Conservation (phyloP, 1,140 invertebrate species). For the Vanessa tameamea region DNA sequence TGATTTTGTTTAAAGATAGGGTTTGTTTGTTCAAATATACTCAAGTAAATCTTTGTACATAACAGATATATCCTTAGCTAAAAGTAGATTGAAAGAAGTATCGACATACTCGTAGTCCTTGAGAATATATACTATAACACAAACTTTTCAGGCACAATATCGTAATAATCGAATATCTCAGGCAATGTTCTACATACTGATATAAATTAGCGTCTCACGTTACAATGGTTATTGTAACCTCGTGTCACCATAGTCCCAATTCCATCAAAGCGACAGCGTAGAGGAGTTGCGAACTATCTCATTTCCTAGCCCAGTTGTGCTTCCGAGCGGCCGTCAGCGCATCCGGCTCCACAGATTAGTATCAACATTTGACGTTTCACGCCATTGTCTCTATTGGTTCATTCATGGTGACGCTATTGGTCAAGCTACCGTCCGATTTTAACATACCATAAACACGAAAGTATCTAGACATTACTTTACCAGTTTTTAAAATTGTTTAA, state of each 20-base stretch:
- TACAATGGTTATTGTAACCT: slow-evolving; percentile 35
- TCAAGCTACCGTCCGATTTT: not conserved
- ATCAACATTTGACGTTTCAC: slow-evolving; percentile 70
- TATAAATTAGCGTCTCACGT: not conserved
- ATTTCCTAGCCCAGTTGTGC: slow-evolving; percentile 78
- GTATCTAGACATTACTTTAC: not conserved
- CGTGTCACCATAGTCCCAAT: slow-evolving; percentile 53
- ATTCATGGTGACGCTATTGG: slow-evolving; percentile 47
- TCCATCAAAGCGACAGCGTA: slow-evolving; percentile 61
- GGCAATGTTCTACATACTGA: not conserved
- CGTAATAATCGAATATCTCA: not conserved
- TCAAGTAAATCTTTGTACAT: not conserved
- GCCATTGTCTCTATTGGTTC: slow-evolving; percentile 67
- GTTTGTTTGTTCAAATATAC: slow-evolving; percentile 30
- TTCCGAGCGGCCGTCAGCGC: slow-evolving; percentile 74
- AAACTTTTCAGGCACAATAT: too few relatives aligned
- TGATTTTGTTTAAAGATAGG: slow-evolving; percentile 28
- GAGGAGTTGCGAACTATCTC: slow-evolving; percentile 73
- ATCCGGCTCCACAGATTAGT: slow-evolving; percentile 77
- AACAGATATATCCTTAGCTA: not conserved
- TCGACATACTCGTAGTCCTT: too few relatives aligned
- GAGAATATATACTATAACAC: too few relatives aligned
- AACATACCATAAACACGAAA: not conserved
- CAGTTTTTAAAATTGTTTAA: too few relatives aligned
- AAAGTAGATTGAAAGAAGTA: too few relatives aligned